Evolutionary conservation across 92 coral and sea anemone genomes (phyloP).

Genomic region (Paramuricea clavata): DNA sequence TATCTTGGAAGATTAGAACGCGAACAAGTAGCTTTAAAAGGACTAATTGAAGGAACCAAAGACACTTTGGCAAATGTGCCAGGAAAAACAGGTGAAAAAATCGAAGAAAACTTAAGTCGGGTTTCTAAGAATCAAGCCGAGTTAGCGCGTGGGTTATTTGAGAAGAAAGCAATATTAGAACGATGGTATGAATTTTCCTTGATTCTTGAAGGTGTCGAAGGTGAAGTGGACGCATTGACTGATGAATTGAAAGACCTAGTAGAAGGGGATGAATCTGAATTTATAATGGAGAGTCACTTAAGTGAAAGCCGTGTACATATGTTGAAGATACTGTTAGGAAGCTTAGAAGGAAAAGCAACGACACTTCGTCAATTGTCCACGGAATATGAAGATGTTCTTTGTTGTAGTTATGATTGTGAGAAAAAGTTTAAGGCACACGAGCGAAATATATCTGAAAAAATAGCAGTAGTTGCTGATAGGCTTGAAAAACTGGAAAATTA

Average conservation of each 20-base stretch:
- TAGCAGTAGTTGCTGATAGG: constrained; percentile 2
- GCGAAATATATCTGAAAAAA: neutral
- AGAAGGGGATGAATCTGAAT: constrained; percentile 56
- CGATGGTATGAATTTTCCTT: constrained; percentile 49
- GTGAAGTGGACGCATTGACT: constrained; percentile 62
- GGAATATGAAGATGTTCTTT: constrained; percentile 24
- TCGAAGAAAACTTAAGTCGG: constrained; percentile 50
- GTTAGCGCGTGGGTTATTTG: constrained; percentile 8
- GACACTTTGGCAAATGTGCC: constrained; percentile 67
- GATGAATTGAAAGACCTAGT: constrained; percentile 65
- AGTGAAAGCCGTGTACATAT: constrained; percentile 42
- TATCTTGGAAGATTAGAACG: constrained; percentile 46
- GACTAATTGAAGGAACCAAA: constrained; percentile 62
- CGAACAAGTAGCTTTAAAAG: constrained; percentile 51
- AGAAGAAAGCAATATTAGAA: constrained; percentile 54
- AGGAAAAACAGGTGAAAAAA: constrained; percentile 58
- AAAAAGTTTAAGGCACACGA: constrained; percentile 2
- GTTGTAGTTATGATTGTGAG: neutral
- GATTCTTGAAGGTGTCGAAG: constrained; percentile 60
- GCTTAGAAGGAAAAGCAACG: constrained; percentile 35
- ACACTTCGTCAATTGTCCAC: neutral
- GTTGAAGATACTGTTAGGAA: constrained; percentile 50
- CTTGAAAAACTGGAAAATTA: constrained; percentile 47
- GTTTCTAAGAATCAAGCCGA: constrained; percentile 67
- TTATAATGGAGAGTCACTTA: constrained; percentile 31